A percentile compares a stretch with the other conserved stretches of the same genome.
phyloP scores from a whole-genome alignment of 2,888 invertebrate species.

The Macrophya annulata region DNA sequence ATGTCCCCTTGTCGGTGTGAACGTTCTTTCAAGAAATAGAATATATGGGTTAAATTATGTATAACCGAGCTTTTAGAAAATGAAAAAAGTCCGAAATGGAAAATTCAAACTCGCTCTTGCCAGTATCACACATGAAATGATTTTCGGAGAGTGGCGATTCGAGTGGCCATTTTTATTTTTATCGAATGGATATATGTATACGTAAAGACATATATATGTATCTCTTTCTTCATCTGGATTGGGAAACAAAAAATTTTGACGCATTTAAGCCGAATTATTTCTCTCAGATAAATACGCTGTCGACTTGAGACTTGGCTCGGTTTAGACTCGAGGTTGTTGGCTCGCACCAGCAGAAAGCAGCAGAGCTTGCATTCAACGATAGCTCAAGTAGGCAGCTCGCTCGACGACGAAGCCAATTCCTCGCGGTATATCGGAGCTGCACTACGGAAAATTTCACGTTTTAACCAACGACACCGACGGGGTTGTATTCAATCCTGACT shows the following conservation, averaged over 20 bases:
- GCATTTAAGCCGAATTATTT: slow-evolving; percentile 7
- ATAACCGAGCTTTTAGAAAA: neutral
- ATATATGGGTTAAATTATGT: neutral
- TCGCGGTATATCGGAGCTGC: slow-evolving; percentile 30
- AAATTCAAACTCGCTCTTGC: neutral
- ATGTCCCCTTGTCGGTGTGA: slow-evolving; percentile 1
- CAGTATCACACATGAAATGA: neutral
- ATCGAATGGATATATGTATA: neutral
- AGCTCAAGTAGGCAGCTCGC: slow-evolving; percentile 14
- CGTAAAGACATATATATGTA: neutral
- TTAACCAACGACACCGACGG: slow-evolving; percentile 18
- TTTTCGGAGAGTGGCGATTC: neutral
- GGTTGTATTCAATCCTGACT: slow-evolving; percentile 10
- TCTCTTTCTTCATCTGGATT: neutral
- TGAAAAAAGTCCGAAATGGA: neutral
- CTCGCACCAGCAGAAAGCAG: slow-evolving; percentile 34
- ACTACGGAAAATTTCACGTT: slow-evolving; percentile 29
- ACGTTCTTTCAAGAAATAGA: neutral
- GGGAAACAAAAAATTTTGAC: neutral
- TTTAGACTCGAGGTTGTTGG: slow-evolving; percentile 39
- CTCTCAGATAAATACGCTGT: neutral
- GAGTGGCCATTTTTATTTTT: neutral
- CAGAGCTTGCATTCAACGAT: slow-evolving; percentile 43
- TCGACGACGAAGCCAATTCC: slow-evolving; percentile 52
- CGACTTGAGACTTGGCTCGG: slow-evolving; percentile 46